A percentile compares a stretch with the other conserved stretches of the same genome.
Conservation (phyloP, 2,888 invertebrate genomes). For the Serripes groenlandicus region DNA sequence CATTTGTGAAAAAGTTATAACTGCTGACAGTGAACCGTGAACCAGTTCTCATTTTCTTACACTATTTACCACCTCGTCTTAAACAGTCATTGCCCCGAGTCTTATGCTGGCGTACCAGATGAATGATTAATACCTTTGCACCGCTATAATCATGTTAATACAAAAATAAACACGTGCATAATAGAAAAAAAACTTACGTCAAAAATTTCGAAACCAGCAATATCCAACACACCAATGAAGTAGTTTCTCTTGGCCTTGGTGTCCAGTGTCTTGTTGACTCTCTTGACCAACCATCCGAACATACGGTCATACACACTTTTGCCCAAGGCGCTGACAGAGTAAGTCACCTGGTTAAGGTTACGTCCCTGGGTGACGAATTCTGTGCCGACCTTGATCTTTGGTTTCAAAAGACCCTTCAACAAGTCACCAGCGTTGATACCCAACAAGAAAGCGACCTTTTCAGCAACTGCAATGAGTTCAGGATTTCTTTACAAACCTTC, state of each 20-base stretch:
- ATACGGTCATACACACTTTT: constrained; percentile 87
- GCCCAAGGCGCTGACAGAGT: constrained; percentile 87
- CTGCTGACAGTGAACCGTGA: too few relatives aligned
- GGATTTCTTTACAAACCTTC: too few relatives aligned
- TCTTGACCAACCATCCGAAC: constrained; percentile 96
- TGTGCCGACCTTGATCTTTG: constrained; percentile 98
- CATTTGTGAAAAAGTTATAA: too few relatives aligned
- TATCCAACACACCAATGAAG: constrained; percentile 99
- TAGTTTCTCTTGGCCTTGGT: constrained; percentile 99
- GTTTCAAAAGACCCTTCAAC: constrained; percentile 93
- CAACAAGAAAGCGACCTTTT: constrained; percentile 96
- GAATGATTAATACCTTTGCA: too few relatives aligned
- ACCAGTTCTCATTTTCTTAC: too few relatives aligned
- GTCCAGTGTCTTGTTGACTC: constrained; percentile 99
- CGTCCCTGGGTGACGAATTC: constrained; percentile 99
- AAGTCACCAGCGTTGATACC: constrained; percentile 95
- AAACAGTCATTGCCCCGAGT: too few relatives aligned
- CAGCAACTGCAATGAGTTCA: constrained; percentile 93
- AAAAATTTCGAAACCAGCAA: constrained; percentile 99
- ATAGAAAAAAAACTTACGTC: constrained; percentile 89
- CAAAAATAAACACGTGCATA: too few relatives aligned
- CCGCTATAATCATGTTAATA: too few relatives aligned
- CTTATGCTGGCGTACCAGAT: too few relatives aligned
- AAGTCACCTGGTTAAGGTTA: constrained; percentile 92
- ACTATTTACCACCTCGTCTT: too few relatives aligned